These are phyloP conservation scores for Halcyon smyrnensis DNA, from an alignment of 2,797 vertebrate species.

Conservation along the genomic window DNA sequence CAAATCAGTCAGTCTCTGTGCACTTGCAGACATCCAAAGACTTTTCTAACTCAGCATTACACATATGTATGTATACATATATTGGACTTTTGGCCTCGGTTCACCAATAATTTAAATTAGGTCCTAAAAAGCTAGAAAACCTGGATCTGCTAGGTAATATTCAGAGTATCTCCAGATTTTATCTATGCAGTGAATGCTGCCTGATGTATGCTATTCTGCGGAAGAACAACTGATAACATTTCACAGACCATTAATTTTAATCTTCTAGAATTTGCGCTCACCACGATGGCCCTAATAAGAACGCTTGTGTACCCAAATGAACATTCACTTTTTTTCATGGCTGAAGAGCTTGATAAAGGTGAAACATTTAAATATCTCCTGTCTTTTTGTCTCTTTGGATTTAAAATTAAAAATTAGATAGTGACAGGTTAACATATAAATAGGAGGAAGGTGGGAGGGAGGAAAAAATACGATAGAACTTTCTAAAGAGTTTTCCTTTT, in stretches of 20 bases:
- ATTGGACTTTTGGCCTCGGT: background rate
- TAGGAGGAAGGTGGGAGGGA: background rate
- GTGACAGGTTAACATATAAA: background rate
- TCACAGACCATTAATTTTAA: background rate
- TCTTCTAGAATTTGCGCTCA: constrained; percentile 15
- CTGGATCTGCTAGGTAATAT: constrained; percentile 8
- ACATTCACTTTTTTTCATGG: background rate
- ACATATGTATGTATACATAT: background rate
- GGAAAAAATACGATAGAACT: background rate
- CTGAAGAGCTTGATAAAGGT: background rate
- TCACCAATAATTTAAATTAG: constrained; percentile 28
- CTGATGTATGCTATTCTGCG: background rate
- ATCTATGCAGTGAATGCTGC: background rate
- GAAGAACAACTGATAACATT: background rate
- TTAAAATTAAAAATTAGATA: background rate
- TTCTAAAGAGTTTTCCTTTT: constrained; percentile 7
- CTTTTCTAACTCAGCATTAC: background rate
- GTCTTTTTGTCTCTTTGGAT: background rate
- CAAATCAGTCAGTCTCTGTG: background rate
- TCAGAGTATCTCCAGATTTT: background rate
- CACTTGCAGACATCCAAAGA: background rate
- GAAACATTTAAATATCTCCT: background rate
- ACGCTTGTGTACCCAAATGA: background rate
- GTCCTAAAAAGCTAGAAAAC: constrained; percentile 4
- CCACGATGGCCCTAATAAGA: background rate